phyloP scores from a whole-genome alignment of 1,140 invertebrate species.

The Hypothenemus hampei region DNA sequence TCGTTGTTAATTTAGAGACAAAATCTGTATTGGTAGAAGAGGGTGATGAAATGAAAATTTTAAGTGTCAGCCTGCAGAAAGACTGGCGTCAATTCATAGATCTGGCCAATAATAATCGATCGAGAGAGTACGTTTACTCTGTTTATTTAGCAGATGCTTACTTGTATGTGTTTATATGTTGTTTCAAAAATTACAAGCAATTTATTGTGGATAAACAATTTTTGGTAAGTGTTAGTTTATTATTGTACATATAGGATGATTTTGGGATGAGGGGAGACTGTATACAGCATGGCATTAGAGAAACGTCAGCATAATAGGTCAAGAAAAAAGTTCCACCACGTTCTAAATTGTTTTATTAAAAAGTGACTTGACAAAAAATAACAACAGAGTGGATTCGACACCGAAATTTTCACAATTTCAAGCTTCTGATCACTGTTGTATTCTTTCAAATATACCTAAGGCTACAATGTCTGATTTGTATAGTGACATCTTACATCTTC shows the following conservation, averaged over 20 bases:
- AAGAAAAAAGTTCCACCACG: no score
- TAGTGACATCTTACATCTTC: no score
- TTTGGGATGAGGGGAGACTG: background rate
- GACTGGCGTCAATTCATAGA: conserved; percentile 49
- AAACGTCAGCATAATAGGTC: no score
- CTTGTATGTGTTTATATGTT: conserved; percentile 60
- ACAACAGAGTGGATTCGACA: no score
- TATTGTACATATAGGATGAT: background rate
- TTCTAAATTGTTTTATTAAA: no score
- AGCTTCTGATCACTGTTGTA: no score
- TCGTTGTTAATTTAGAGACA: conserved; percentile 62
- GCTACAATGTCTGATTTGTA: no score
- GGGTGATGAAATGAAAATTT: conserved; percentile 60
- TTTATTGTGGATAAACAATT: conserved; percentile 52
- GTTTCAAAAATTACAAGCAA: conserved; percentile 56
- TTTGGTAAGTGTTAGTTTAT: conserved; percentile 47
- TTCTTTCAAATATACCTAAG: no score
- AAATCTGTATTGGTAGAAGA: conserved; percentile 50
- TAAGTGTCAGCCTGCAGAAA: conserved; percentile 57
- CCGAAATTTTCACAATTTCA: no score
- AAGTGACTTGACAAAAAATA: no score
- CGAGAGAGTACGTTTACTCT: conserved; percentile 45
- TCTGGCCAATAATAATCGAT: conserved; percentile 43
- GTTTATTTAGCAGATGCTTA: conserved; percentile 63
- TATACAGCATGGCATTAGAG: no score